A percentile compares a stretch with the other conserved stretches of the same genome.
phyloP scores from a whole-genome alignment of 2,113 vertebrate genomes.

The Etia nguti region DNA sequence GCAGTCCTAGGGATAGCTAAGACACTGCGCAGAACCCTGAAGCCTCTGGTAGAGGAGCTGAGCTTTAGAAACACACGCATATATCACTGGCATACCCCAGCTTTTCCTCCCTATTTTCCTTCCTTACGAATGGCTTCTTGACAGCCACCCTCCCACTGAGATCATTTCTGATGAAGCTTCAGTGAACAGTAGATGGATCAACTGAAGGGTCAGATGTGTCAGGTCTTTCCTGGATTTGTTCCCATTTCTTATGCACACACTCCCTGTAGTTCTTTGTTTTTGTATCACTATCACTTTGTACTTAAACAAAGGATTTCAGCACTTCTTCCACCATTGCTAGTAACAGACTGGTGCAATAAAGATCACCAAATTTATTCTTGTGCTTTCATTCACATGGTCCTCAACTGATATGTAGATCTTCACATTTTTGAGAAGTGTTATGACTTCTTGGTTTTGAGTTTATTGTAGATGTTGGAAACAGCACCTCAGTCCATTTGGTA shows the following conservation, averaged over 20 bases:
- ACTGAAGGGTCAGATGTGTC: not conserved
- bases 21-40: too few species aligned
- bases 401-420: not conserved
- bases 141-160: not conserved
- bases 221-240: not conserved
- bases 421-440: not conserved
- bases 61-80: not conserved
- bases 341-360: not conserved
- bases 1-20: not conserved
- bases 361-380: not conserved
- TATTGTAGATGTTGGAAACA: not conserved
- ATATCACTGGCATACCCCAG: not conserved
- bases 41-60: not conserved
- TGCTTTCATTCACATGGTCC: not conserved
- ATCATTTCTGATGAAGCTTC: not conserved
- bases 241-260: not conserved
- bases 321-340: not conserved
- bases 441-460: not conserved
- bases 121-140: not conserved
- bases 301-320: not conserved
- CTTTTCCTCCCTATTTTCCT: not conserved
- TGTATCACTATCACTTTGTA: not conserved
- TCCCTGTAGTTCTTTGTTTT: not conserved
- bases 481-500: not conserved
- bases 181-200: not conserved